Conservation (phyloP, 1,140 invertebrate genomes). For the Adoxophyes honmai region DNA sequence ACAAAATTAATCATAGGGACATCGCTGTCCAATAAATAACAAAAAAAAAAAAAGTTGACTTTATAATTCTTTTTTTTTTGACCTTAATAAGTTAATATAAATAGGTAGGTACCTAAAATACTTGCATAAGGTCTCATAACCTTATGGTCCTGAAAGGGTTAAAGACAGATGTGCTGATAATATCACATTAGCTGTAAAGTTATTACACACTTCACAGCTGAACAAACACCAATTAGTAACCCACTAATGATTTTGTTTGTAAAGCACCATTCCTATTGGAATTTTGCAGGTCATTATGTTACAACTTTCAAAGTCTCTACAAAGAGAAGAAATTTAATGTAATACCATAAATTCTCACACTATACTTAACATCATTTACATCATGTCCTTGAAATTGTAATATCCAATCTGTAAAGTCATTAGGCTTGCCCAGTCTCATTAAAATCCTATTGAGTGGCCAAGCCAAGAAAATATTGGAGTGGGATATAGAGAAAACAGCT, state of each 20-base stretch:
- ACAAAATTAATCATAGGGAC: no score
- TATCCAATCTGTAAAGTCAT: background rate
- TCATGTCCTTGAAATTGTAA: no score
- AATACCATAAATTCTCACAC: background rate
- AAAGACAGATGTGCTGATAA: no score
- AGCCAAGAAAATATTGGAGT: background rate
- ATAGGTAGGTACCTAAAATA: no score
- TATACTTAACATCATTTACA: background rate
- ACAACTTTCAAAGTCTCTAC: background rate
- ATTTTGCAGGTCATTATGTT: background rate
- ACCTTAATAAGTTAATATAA: no score
- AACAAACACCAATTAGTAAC: slow-evolving; percentile 9
- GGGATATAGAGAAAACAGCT: slow-evolving; percentile 1
- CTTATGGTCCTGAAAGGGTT: no score
- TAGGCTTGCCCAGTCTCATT: background rate
- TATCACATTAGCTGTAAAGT: background rate
- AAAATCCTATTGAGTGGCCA: background rate
- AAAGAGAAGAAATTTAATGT: background rate
- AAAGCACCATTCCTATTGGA: slow-evolving; percentile 7
- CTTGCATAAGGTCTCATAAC: no score
- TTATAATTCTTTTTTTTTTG: no score
- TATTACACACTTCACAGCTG: background rate
- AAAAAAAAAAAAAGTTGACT: no score
- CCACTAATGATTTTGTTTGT: background rate
- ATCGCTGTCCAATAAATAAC: no score